Conservation (phyloP, 2,888 invertebrate species). For the Mythimna vitellina region DNA sequence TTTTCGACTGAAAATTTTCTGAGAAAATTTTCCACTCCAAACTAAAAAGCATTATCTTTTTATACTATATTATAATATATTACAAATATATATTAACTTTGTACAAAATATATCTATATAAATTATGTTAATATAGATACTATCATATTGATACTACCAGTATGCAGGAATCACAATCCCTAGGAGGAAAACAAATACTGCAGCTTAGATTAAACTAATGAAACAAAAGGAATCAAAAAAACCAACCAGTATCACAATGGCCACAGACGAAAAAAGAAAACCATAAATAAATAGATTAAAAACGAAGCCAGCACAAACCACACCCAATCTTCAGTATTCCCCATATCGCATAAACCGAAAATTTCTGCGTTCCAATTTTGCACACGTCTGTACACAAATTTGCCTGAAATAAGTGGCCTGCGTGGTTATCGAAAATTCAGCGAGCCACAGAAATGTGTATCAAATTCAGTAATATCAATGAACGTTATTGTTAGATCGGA, state of each 20-base stretch:
- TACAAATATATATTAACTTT: too few species aligned
- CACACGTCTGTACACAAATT: slow-evolving; percentile 81
- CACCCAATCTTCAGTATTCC: slow-evolving; percentile 38
- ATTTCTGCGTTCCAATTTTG: slow-evolving; percentile 77
- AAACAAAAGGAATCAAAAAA: background rate
- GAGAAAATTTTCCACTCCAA: background rate
- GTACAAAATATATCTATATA: too few species aligned
- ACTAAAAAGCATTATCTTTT: background rate
- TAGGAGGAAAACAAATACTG: background rate
- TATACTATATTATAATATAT: background rate
- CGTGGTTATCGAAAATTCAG: slow-evolving; percentile 80
- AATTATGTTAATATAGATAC: background rate
- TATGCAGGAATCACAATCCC: background rate
- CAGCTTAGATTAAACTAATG: background rate
- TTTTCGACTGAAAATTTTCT: background rate
- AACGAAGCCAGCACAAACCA: slow-evolving; percentile 19
- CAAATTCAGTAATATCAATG: slow-evolving; percentile 59
- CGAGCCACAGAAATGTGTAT: slow-evolving; percentile 69
- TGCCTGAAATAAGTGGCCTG: slow-evolving; percentile 79
- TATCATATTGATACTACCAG: background rate
- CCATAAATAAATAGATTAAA: slow-evolving; percentile 32
- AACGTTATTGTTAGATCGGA: slow-evolving; percentile 32
- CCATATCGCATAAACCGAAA: slow-evolving; percentile 54
- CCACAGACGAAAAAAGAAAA: background rate
- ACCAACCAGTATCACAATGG: background rate